Evolutionary conservation across 2,888 invertebrate genomes (phyloP).

Genomic region (Clusia tigrina): DNA sequence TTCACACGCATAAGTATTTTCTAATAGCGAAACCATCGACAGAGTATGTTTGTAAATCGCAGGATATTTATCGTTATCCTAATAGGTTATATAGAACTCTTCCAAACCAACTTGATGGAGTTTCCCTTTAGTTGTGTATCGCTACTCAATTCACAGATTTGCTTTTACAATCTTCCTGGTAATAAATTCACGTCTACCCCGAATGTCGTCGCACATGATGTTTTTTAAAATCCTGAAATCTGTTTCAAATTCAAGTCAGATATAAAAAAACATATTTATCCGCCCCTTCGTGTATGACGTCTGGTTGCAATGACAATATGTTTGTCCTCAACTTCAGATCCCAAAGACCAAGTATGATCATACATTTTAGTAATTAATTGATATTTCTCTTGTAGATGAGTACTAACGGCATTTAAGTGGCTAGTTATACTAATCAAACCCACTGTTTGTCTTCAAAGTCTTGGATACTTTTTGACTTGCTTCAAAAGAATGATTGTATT

Average conservation of each 20-base stretch:
- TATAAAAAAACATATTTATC: slow-evolving; percentile 11
- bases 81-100: slow-evolving; percentile 29
- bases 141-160: slow-evolving; percentile 31
- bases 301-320: neutral
- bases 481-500: neutral
- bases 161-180: slow-evolving; percentile 32
- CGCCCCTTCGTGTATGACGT: neutral
- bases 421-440: neutral
- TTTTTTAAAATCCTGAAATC: slow-evolving; percentile 31
- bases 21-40: slow-evolving; percentile 32
- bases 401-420: neutral
- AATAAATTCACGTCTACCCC: slow-evolving; percentile 30
- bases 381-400: neutral
- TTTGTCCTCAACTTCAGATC: neutral
- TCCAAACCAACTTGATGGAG: slow-evolving; percentile 30
- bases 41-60: slow-evolving; percentile 33
- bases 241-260: slow-evolving; percentile 29
- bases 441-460: neutral
- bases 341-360: neutral
- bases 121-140: slow-evolving; percentile 31
- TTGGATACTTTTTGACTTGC: neutral
- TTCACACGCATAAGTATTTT: slow-evolving; percentile 31
- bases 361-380: neutral
- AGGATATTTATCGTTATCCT: slow-evolving; percentile 33
- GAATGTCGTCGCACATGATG: slow-evolving; percentile 33